Base-by-base conservation (phyloP, 2,888 invertebrate genomes). In the Calliopum simillimum region DNA sequence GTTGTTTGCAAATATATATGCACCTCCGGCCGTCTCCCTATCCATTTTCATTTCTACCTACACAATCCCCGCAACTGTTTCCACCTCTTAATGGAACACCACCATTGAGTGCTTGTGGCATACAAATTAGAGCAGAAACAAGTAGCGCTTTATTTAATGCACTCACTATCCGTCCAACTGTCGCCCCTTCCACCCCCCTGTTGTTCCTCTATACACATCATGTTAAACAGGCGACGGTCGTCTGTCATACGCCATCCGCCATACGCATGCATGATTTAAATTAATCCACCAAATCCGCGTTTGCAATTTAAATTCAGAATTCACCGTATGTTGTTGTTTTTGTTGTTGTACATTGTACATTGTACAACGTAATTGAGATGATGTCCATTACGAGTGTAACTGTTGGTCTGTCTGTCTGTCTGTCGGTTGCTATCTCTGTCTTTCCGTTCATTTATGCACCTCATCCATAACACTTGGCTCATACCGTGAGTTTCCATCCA, bases 241-340 rank as follows among this genome's bases (percentile, higher is more conserved):
- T 25, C 64, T 44, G 12, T 56, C 43, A 46, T 55, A 55, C 23
- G 53, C 43, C 53, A 41, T 41, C 23, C 53, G 21, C 49, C 41
- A 59, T 16, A 67, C 59, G 62, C 55, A 64, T 46, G 70, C 70
- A 62, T 53, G 66, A 51, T 56, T 70, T 33, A 67, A 70, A 67
- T 62, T 67, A 70, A 70, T 70, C 66, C 64, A 33, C 43, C 53
- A 14, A 56, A 69, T 69, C 49, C 64, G 66, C 70, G 63, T 63
- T 67, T 56, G 67, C 43, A 63, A 62, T 70, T 66, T 21, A 68
- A 63, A 59, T 68, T 58, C 43, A 25, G 13, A 25, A n/a, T 64
- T 64, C 16, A 21, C 51, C 33, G 33, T 33, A 33, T 33, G 33
- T 33, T 33, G 5, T 33, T 33, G 33, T 1, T 5, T 33, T 8